Base-by-base conservation (phyloP, 2,113 vertebrate species). In the Dasyprocta punctata region DNA sequence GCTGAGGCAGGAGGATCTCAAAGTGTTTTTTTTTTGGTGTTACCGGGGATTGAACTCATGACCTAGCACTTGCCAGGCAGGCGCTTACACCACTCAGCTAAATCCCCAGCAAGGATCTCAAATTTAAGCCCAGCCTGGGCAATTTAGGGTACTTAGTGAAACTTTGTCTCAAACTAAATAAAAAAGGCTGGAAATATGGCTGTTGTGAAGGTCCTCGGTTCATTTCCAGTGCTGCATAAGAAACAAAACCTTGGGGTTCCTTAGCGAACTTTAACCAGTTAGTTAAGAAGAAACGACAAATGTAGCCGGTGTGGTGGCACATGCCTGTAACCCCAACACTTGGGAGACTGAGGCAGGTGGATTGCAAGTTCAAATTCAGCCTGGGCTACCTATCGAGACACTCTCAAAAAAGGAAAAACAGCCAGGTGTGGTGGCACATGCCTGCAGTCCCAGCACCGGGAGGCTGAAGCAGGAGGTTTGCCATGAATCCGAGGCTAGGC, bases 231-330 rank as follows among this genome's bases (percentile, higher is more conserved):
- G 3, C n/a, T 38, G n/a, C 19, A 22, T 38, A 38, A 71, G 7
- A 71, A 71, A 44, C 71, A 75, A 89, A 80, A 86, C 81, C 49
- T 61, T 95, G 19, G 49, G 65, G 33, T 17, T 92, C 49, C 85
- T 90, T 95, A 71, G 44, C 67, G 52, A 93, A 77, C 19, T 94
- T 95, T 61, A 52, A 60, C 26, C 28, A 75, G n/a, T 17, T 73
- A 61, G 10, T 67, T 63, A 94, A 93, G 86, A 69, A 58, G 60
- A 81, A 88, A 73, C 5, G 33, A 90, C 49, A 83, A 78, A 65
- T 63, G 47, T 24, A 41, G n/a, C 82, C 9, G 1, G 69, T 12
- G 11, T 0, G 33, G 65, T n/a, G 38, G 38, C 12, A 4, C 41
- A 47, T 3, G 2, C 24, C 24, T 77, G 26, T 77, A 28, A 47